Evolutionary conservation across 2,797 vertebrate species (phyloP).

Genomic region (Sebastes taczanowskii): DNA sequence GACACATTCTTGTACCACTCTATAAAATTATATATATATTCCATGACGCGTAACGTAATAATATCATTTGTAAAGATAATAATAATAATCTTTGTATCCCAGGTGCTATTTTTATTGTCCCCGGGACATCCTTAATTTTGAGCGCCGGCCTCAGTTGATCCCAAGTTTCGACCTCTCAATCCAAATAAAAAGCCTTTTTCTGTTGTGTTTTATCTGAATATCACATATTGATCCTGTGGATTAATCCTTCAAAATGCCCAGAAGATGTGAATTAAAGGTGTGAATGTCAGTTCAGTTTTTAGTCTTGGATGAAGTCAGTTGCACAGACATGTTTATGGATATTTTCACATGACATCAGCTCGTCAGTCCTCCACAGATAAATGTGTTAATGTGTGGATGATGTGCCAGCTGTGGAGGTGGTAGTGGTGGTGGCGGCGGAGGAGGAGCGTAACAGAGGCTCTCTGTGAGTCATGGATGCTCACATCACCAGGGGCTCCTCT

Average conservation of each 20-base stretch:
- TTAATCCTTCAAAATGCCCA: too few relatives aligned
- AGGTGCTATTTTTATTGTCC: too few relatives aligned
- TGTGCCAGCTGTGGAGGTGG: conserved; percentile 52
- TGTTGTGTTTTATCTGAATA: not conserved
- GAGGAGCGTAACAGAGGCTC: conserved; percentile 23
- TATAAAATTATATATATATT: too few relatives aligned
- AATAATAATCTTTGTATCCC: too few relatives aligned
- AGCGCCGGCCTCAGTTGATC: rapidly evolving
- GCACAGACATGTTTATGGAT: not conserved
- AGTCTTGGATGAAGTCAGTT: not conserved
- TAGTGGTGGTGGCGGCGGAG: conserved; percentile 22
- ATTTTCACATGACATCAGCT: not conserved
- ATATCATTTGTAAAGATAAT: too few relatives aligned
- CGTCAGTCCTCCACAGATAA: not conserved
- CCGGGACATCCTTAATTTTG: too few relatives aligned
- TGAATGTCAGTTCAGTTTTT: not conserved
- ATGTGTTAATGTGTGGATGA: conserved; percentile 4
- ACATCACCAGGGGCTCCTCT: conserved; percentile 43
- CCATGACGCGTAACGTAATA: too few relatives aligned
- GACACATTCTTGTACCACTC: not conserved
- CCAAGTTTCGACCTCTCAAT: not conserved
- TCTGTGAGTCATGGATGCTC: conserved; percentile 64
- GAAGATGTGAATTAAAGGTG: not conserved
- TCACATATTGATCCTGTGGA: too few relatives aligned
- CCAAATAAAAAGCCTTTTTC: not conserved